These are phyloP conservation scores for Antigone vipio DNA, from an alignment of 2,113 vertebrate species.

Conservation along the genomic window DNA sequence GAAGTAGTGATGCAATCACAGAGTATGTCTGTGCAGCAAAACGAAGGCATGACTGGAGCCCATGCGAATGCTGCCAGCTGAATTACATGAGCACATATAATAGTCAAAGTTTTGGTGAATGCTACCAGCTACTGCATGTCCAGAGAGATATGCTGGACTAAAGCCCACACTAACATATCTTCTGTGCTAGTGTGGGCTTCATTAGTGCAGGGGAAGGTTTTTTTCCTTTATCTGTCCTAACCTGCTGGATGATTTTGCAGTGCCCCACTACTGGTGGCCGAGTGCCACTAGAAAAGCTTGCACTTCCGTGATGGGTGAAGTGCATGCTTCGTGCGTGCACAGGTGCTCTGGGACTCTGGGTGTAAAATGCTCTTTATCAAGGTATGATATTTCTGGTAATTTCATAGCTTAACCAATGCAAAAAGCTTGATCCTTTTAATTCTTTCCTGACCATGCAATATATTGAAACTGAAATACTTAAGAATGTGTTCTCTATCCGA, in stretches of 20 bases:
- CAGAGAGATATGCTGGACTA: background rate
- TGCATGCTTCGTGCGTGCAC: background rate
- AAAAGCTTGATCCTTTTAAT: background rate
- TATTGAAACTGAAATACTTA: background rate
- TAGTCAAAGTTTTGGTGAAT: background rate
- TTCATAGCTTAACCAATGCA: background rate
- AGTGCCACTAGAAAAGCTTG: background rate
- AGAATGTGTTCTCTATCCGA: too few relatives aligned
- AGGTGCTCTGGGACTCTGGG: background rate
- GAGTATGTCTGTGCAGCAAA: background rate
- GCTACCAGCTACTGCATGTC: background rate
- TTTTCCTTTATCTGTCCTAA: background rate
- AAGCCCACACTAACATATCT: background rate
- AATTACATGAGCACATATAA: rapidly evolving
- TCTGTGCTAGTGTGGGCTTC: background rate
- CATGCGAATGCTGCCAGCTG: background rate
- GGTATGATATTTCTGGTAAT: background rate
- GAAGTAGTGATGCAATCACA: background rate
- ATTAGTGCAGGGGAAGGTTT: background rate
- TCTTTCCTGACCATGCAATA: background rate
- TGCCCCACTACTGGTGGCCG: background rate
- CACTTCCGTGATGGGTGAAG: background rate
- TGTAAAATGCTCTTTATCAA: background rate
- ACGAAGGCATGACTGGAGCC: background rate
- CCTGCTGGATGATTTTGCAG: background rate